Conservation (phyloP, 2,797 vertebrate species). For the Chelon auratus region DNA sequence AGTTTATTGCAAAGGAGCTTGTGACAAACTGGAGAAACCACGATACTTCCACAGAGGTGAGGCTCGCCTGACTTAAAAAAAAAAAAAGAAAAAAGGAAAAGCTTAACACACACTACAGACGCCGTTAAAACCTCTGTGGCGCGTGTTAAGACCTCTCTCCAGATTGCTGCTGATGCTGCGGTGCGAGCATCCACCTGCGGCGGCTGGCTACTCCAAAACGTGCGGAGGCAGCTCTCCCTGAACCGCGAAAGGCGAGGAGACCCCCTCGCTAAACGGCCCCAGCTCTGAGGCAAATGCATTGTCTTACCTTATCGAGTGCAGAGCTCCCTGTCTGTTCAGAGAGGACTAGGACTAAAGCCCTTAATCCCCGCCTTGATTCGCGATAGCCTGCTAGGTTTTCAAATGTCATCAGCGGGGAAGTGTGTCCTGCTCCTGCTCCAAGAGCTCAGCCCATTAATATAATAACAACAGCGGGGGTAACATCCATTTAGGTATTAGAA, state of each 20-base stretch:
- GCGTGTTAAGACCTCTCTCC: constrained; percentile 9
- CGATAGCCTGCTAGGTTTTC: constrained; percentile 77
- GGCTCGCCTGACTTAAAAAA: constrained; percentile 13
- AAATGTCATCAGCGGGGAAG: constrained; percentile 72
- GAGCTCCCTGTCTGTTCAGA: constrained; percentile 63
- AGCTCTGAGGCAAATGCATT: constrained; percentile 60
- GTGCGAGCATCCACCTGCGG: constrained; percentile 41
- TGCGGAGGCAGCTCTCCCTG: constrained; percentile 33
- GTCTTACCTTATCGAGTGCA: constrained; percentile 65
- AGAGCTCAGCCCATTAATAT: constrained; percentile 47
- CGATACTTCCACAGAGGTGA: constrained; percentile 32
- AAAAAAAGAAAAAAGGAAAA: neutral
- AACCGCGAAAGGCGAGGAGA: constrained; percentile 55
- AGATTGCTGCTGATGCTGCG: constrained; percentile 19
- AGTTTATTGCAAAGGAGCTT: constrained; percentile 61
- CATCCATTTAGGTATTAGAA: constrained; percentile 36
- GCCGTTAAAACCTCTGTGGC: neutral
- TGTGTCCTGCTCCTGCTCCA: constrained; percentile 54
- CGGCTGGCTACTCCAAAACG: constrained; percentile 45
- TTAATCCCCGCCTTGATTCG: constrained; percentile 77
- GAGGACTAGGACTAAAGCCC: constrained; percentile 74
- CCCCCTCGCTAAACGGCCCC: constrained; percentile 52
- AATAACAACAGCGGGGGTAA: constrained; percentile 33
- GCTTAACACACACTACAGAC: constrained; percentile 7
- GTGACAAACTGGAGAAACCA: constrained; percentile 52